phyloP scores from a whole-genome alignment of 2,797 vertebrate species.

The Ptychobarbus kaznakovi region DNA sequence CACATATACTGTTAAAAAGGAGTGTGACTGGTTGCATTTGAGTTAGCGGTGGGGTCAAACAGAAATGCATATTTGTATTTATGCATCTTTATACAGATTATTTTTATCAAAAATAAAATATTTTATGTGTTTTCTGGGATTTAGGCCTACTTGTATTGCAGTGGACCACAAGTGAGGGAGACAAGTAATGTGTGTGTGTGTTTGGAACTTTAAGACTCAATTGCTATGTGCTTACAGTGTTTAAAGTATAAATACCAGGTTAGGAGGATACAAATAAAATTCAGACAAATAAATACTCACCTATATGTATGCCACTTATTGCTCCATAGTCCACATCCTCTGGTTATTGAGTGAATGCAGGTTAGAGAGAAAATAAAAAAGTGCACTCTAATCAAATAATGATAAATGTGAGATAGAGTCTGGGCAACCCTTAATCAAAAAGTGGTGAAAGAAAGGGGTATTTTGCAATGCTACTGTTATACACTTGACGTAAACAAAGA shows the following conservation, averaged over 20 bases:
- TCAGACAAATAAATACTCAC: slow-evolving; percentile 36
- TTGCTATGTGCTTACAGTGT: slow-evolving; percentile 7
- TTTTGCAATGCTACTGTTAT: slow-evolving; percentile 43
- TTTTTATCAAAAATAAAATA: not conserved
- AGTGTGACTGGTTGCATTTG: not conserved
- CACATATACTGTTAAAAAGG: not conserved
- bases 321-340: slow-evolving; percentile 54
- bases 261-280: not conserved
- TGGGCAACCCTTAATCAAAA: slow-evolving; percentile 18
- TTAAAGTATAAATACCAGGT: not conserved
- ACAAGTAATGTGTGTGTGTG: not conserved
- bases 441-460: slow-evolving; percentile 6
- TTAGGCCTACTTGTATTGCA: not conserved
- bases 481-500: slow-evolving; percentile 34
- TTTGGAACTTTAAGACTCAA: not conserved
- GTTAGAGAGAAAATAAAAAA: slow-evolving; percentile 10
- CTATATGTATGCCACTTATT: slow-evolving; percentile 56
- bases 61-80: not conserved
- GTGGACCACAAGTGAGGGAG: not conserved
- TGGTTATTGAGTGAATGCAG: not conserved
- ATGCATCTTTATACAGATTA: not conserved
- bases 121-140: not conserved
- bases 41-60: not conserved
- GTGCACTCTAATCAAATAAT: slow-evolving; percentile 23
- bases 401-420: slow-evolving; percentile 4